Base-by-base conservation (phyloP, 2,888 invertebrate species). In the Siphonodentalium dalli region DNA sequence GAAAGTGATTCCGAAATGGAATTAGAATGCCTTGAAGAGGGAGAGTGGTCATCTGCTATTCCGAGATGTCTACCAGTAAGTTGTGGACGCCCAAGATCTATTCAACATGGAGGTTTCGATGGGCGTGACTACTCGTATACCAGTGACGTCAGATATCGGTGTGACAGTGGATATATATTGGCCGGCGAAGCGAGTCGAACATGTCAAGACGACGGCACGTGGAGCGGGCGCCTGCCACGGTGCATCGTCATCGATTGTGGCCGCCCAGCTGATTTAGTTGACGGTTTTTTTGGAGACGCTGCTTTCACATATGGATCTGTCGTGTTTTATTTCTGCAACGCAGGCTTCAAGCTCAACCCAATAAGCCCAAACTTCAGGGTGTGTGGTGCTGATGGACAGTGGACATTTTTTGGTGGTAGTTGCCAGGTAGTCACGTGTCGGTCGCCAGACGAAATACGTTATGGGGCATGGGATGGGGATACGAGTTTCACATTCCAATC, bases 121-220 rank as follows among this genome's bases (percentile, higher is more conserved):
- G 68, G 71, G 1, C 45, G 53, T 5, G 58, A 58, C 13, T 64
- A 57, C 41, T 65, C 64, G 15, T 71, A 66, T 31, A 72, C 68
- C 23, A 70, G 66, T 34, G 59, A 51, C 4, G 58, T 81, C 2
- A 56, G 58, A 8, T 79, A 78, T 47, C 51, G 50, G 3, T 82
- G 82, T 60, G 58, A 73, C 47, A 53, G 54, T 11, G 81, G 80
- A 0, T 81, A 73, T 57, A 49, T 58, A 29, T 58, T 77, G 13
- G 50, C 53, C 3, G 77, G 77, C 2, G 61, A 58, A n/a, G 59
- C 61, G 6, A 65, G 63, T 18, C 60, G 73, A 37, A 58, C 55
- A 0, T 81, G 81, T 61, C 63, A 66, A n/a, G 73, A 65, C 27
- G 69, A 72, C 44, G 76, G 78, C 0, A 53, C 58, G 13, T 80